Base-by-base conservation (phyloP, 1,140 invertebrate genomes). In the Heliconius congener region DNA sequence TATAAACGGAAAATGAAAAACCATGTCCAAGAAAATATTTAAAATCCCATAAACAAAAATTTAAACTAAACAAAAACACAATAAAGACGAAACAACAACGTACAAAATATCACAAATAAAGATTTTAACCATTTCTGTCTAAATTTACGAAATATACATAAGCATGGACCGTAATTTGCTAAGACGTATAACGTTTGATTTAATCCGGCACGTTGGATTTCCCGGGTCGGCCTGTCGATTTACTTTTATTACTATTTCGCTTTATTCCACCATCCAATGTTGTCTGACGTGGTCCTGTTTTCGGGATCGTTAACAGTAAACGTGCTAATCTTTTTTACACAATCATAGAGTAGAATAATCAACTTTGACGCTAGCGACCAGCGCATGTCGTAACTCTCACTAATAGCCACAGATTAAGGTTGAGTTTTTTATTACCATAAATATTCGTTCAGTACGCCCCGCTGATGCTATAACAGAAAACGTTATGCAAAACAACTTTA, bases 121-220 rank as follows among this genome's bases (percentile, higher is more conserved):
- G 30, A 71, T 84, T 76, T 71, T 72, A 81, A 83, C 83, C 76
- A 81, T 84, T 87, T 81, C 86, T 80, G 81, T 78, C 84, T 82
- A 81, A 86, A 86, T 86, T 86, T 82, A 71, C 83, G 81, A 79
- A 78, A 27, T 84, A 70, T 71, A 83, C 87, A 83, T 90, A 88
- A 89, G 88, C 87, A 89, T 86, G 86, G 84, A 88, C 85, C 87
- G 89, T 91, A 92, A 92, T 94, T 94, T 92, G 87, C 89, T 92
- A 91, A 92, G 91, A 92, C 91, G 88, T 93, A 92, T 93, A 93
- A 93, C 87, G 88, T 92, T 92, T 92, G 91, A 94, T 92, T 93
- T 93, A 91, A 93, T 91, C 89, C 89, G 87, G 87, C 91, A 89
- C 90, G 87, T 89, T 88, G 88, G 86, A 82, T 84, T 83, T 82